Conservation (phyloP, 2,797 vertebrate species). For the Hypotaenidia philippensis region DNA sequence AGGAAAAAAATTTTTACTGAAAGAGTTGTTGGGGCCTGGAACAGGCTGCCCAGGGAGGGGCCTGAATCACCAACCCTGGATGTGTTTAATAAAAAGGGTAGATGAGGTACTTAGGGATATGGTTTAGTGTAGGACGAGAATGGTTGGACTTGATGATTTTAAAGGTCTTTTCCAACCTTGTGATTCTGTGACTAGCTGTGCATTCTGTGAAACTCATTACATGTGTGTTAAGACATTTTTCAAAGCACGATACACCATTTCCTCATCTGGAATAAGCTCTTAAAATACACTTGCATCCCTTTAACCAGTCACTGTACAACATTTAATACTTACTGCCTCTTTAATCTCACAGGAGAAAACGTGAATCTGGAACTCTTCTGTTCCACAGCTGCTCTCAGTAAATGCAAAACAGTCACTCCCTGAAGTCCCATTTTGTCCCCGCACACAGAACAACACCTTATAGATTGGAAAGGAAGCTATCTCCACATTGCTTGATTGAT, state of each 20-base stretch:
- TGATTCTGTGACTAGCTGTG: background rate
- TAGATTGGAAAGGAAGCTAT: slow-evolving; percentile 96
- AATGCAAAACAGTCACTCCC: slow-evolving; percentile 96
- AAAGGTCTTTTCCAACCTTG: too few relatives aligned
- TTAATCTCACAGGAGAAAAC: slow-evolving; percentile 97
- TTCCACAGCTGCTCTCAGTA: slow-evolving; percentile 94
- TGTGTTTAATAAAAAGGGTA: too few relatives aligned
- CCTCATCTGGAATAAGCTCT: background rate
- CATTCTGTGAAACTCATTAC: background rate
- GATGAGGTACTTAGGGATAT: too few relatives aligned
- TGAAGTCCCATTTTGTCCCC: slow-evolving; percentile 88
- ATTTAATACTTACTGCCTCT: slow-evolving; percentile 92
- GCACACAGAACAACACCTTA: slow-evolving; percentile 95
- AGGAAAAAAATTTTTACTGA: too few relatives aligned
- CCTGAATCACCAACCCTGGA: too few relatives aligned
- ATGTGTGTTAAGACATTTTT: background rate
- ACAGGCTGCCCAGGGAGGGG: too few relatives aligned
- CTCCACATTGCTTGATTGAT: slow-evolving; percentile 88
- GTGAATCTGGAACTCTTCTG: slow-evolving; percentile 97
- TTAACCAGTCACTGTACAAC: background rate
- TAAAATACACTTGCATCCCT: background rate
- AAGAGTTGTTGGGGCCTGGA: too few relatives aligned
- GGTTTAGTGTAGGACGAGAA: too few relatives aligned
- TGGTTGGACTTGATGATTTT: too few relatives aligned
- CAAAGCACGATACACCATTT: background rate